Percentiles rank a stretch among this genome's conserved stretches.
These are phyloP conservation scores for Drosophila basisetae DNA, from an alignment of 2,888 invertebrate species.

Conservation along the genomic window DNA sequence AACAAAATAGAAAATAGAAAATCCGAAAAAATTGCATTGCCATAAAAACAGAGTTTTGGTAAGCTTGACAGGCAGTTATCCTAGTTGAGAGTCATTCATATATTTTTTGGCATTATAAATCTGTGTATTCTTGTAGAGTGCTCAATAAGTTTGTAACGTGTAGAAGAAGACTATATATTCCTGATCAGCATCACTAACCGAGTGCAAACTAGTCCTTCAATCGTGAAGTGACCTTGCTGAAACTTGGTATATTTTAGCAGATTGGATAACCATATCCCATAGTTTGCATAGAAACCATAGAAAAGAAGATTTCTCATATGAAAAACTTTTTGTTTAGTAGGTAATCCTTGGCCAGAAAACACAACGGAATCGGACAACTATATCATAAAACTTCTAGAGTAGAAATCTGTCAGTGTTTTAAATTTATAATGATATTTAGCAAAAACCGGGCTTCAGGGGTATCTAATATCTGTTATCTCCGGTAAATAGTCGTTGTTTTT, in stretches of 20 bases:
- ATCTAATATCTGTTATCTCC: accelerated
- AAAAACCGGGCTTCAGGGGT: not conserved
- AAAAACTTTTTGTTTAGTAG: not conserved
- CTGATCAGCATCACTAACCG: not conserved
- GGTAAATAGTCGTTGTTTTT: not conserved
- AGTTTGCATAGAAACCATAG: not conserved
- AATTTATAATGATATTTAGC: not conserved
- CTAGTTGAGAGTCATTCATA: not conserved
- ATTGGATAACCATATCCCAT: not conserved
- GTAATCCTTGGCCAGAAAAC: not conserved
- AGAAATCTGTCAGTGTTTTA: not conserved
- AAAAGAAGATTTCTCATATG: not conserved
- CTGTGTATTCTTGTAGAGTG: too few species aligned
- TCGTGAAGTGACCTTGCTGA: not conserved
- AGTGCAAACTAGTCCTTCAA: not conserved
- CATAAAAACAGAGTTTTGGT: not conserved
- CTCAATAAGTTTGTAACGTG: not conserved
- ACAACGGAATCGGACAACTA: not conserved
- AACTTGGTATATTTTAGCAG: not conserved
- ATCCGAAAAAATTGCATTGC: not conserved
- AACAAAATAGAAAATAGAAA: not conserved
- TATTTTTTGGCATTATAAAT: not conserved
- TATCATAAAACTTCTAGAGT: not conserved
- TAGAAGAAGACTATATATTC: not conserved
- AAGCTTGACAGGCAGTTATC: conserved; percentile 1